These are phyloP conservation scores for Zaprionus africanus DNA, from an alignment of 1,140 invertebrate species.

Conservation along the genomic window DNA sequence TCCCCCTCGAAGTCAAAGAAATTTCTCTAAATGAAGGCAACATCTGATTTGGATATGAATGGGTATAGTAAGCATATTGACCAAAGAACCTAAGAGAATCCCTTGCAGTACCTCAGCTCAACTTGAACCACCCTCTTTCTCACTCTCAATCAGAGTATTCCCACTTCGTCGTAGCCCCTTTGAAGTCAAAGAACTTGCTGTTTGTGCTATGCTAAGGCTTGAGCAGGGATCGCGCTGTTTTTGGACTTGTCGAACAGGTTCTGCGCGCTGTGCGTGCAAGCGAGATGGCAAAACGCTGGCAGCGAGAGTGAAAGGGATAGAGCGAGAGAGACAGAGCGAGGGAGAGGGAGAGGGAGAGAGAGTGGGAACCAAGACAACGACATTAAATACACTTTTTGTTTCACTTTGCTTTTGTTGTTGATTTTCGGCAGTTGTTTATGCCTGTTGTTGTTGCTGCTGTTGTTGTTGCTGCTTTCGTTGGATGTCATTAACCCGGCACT, in stretches of 20 bases:
- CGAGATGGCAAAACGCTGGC: slow-evolving; percentile 19
- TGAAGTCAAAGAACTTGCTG: slow-evolving; percentile 7
- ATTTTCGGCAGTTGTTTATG: slow-evolving; percentile 23
- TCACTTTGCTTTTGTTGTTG: slow-evolving; percentile 46
- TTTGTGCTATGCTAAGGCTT: neutral
- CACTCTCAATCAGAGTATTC: slow-evolving; percentile 9
- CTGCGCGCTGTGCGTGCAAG: slow-evolving; percentile 10
- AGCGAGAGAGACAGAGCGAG: neutral
- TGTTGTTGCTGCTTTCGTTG: slow-evolving; percentile 41
- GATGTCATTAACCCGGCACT: slow-evolving; percentile 73
- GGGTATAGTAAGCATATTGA: neutral
- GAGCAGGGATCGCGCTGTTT: slow-evolving; percentile 7
- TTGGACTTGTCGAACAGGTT: slow-evolving; percentile 49
- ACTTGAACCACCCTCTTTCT: neutral
- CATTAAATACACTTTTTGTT: slow-evolving; percentile 67
- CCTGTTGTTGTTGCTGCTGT: slow-evolving; percentile 24
- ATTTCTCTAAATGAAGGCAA: no score
- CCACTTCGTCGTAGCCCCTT: no score
- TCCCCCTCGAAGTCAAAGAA: neutral
- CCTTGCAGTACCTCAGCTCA: neutral
- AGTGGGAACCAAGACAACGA: slow-evolving; percentile 22
- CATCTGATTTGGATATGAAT: no score
- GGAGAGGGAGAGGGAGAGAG: neutral
- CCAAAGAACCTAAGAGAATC: no score
- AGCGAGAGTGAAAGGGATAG: slow-evolving; percentile 7